phyloP scores from a whole-genome alignment of 2,797 vertebrate species.

The Naso thynnoides region DNA sequence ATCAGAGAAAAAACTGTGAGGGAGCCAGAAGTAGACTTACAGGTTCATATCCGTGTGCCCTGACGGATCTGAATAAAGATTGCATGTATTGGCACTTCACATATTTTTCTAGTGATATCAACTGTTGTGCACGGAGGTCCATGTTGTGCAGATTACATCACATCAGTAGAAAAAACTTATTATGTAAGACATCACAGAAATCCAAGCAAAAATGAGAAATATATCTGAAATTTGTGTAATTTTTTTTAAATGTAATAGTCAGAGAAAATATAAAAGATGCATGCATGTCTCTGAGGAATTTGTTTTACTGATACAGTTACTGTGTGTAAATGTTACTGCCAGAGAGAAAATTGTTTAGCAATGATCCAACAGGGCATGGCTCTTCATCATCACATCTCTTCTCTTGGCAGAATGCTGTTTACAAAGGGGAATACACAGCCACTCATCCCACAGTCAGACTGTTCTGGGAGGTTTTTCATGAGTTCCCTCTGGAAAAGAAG shows the following conservation, averaged over 20 bases:
- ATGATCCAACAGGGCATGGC: background rate
- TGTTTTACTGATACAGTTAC: background rate
- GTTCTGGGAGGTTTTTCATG: constrained; percentile 98
- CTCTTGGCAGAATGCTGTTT: constrained; percentile 88
- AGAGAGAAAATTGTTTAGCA: constrained; percentile 7
- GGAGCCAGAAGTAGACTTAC: background rate
- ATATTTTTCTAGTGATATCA: constrained; percentile 16
- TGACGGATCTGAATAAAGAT: constrained; percentile 7
- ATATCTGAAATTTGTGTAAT: background rate
- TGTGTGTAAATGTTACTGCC: constrained; percentile 1
- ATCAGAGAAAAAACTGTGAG: background rate
- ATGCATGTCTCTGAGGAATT: background rate
- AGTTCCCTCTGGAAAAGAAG: constrained; percentile 96
- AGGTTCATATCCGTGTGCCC: background rate
- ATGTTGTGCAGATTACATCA: constrained; percentile 8
- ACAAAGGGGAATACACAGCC: constrained; percentile 94
- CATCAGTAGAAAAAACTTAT: background rate
- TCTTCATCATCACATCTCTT: background rate
- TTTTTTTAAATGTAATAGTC: background rate
- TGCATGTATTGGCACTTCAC: background rate
- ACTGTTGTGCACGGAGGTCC: background rate
- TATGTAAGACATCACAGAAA: background rate
- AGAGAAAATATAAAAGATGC: background rate
- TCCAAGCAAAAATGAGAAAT: background rate
- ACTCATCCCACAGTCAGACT: constrained; percentile 93